phyloP scores from a whole-genome alignment of 2,797 vertebrate genomes.

The Periophthalmus magnuspinnatus region DNA sequence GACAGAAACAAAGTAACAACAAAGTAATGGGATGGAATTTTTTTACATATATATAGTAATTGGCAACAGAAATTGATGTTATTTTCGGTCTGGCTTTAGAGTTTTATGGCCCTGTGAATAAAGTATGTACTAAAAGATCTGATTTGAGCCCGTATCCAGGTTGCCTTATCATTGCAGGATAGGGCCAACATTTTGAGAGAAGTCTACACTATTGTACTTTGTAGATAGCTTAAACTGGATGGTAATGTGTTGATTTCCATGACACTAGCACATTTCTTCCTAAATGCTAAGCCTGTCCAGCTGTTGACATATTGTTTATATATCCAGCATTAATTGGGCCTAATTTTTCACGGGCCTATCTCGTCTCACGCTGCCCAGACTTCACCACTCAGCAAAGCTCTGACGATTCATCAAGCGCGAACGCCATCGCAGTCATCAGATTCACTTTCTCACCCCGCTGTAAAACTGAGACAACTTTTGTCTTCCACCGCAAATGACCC shows the following conservation, averaged over 20 bases:
- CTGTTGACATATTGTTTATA: slow-evolving; percentile 37
- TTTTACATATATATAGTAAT: no score
- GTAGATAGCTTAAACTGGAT: no score
- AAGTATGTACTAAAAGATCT: no score
- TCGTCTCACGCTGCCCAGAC: slow-evolving; percentile 8
- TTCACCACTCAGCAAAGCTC: slow-evolving; percentile 38
- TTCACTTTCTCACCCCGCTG: slow-evolving; percentile 9
- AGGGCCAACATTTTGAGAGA: no score
- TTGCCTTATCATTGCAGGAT: no score
- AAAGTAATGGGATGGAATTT: no score
- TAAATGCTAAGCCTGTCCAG: slow-evolving; percentile 27
- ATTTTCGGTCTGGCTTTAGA: no score
- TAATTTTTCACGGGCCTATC: slow-evolving; percentile 40
- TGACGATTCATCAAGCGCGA: slow-evolving; percentile 31
- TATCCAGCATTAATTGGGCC: slow-evolving; percentile 39
- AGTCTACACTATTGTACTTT: no score
- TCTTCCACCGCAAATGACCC: slow-evolving; percentile 32
- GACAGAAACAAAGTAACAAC: no score
- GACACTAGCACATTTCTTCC: not conserved
- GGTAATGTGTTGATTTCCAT: not conserved
- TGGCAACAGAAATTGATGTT: no score
- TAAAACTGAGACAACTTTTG: slow-evolving; percentile 35
- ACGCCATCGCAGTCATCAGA: slow-evolving; percentile 19
- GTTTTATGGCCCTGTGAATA: no score
- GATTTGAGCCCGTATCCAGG: no score